Conservation (phyloP, 2,113 vertebrate species). For the human (Homo sapiens) region DNA sequence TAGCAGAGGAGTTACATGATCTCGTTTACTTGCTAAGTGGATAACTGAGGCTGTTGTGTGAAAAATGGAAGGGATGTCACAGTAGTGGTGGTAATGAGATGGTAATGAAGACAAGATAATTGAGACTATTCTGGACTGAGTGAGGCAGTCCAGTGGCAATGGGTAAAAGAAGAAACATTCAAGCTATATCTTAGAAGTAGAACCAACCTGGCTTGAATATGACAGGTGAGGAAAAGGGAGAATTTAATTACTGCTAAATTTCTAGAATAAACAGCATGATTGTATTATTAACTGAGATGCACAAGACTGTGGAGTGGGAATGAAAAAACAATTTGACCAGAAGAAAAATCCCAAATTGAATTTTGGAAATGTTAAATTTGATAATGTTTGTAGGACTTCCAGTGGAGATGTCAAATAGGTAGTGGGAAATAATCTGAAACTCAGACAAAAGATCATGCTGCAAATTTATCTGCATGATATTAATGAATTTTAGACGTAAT, state of each 20-base stretch:
- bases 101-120: neutral
- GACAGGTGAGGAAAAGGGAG: neutral
- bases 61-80: neutral
- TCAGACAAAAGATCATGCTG: neutral
- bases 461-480: neutral
- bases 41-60: neutral
- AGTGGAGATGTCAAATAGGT: neutral
- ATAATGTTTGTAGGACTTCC: neutral
- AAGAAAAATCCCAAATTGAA: neutral
- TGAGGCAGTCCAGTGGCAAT: neutral
- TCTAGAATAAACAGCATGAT: neutral
- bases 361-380: neutral
- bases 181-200: neutral
- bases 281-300: neutral
- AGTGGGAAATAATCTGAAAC: neutral
- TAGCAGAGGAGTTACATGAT: neutral
- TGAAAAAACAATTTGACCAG: neutral
- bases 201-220: neutral
- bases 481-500: neutral
- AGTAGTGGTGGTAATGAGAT: neutral
- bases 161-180: neutral
- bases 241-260: neutral
- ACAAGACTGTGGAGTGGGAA: neutral
- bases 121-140: neutral
- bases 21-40: neutral